phyloP scores from a whole-genome alignment of 2,888 invertebrate genomes.

The Ochropleura plecta region DNA sequence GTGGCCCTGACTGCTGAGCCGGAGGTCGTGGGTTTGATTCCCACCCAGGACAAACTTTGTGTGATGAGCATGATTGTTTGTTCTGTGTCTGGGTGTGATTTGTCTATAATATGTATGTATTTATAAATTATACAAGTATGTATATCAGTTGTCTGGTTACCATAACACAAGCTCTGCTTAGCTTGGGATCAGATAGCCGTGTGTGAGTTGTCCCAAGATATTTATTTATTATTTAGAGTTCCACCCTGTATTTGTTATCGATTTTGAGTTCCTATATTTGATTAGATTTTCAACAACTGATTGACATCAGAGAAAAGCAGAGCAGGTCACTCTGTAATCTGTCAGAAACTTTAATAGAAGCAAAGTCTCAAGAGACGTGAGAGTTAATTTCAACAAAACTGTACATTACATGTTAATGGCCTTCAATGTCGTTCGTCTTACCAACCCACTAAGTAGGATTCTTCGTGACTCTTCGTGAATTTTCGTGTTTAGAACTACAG shows the following conservation, averaged over 20 bases:
- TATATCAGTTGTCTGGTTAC: no score
- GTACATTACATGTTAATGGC: slow-evolving; percentile 14
- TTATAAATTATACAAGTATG: no score
- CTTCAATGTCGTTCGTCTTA: slow-evolving; percentile 1
- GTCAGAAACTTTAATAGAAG: slow-evolving; percentile 39
- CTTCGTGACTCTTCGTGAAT: slow-evolving; percentile 35
- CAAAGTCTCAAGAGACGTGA: slow-evolving; percentile 22
- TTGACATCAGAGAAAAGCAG: slow-evolving; percentile 18
- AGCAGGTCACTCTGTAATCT: slow-evolving; percentile 19
- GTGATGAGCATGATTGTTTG: no score
- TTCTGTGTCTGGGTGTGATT: no score
- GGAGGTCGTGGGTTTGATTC: no score
- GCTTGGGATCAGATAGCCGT: no score
- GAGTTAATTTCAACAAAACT: slow-evolving; percentile 32
- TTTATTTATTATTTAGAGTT: no score
- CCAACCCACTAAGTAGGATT: slow-evolving; percentile 15
- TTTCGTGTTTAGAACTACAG: slow-evolving; percentile 13
- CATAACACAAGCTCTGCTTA: no score
- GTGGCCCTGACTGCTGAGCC: no score
- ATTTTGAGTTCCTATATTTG: background rate
- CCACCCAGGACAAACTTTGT: no score
- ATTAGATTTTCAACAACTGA: slow-evolving; percentile 26
- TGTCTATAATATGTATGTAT: no score
- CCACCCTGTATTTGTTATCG: background rate
- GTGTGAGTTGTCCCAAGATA: no score